Evolutionary conservation across 1,140 invertebrate genomes (phyloP).

Genomic region (Lasaia peninsularis): DNA sequence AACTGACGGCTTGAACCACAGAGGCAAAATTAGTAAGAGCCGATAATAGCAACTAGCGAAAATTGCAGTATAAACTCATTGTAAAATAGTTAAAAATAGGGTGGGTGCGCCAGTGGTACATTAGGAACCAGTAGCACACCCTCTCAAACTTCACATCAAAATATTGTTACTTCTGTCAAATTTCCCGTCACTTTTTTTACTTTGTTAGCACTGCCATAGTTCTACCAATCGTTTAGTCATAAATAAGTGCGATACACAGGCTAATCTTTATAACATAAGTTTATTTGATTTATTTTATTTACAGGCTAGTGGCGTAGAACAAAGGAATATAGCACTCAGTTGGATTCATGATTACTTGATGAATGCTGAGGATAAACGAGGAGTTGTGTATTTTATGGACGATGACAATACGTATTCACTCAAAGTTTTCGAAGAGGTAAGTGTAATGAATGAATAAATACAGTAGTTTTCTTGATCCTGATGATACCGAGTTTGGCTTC

Average conservation of each 20-base stretch:
- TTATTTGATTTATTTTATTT: conserved; percentile 21
- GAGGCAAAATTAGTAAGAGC: no score
- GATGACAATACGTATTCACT: conserved; percentile 98
- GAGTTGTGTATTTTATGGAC: conserved; percentile 98
- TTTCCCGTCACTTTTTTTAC: conserved; percentile 10
- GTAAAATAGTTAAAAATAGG: not conserved
- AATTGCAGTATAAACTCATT: no score
- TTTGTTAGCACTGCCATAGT: conserved; percentile 12
- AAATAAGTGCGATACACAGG: conserved; percentile 8
- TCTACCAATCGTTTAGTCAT: not conserved
- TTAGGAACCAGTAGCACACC: conserved; percentile 15
- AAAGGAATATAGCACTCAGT: conserved; percentile 92
- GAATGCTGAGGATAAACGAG: conserved; percentile 78
- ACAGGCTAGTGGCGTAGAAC: conserved; percentile 94
- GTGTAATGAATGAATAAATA: not conserved
- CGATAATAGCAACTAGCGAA: no score
- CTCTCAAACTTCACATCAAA: not conserved
- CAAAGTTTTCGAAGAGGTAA: conserved; percentile 93
- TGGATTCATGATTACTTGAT: conserved; percentile 89
- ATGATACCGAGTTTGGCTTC: no score
- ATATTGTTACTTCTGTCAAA: conserved; percentile 6
- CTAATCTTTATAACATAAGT: not conserved
- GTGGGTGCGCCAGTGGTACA: conserved; percentile 10
- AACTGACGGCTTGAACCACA: no score
- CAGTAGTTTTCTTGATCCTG: no score